Evolutionary conservation across 2,888 invertebrate species (phyloP).

Genomic region (Caenorhabditis sp.): DNA sequence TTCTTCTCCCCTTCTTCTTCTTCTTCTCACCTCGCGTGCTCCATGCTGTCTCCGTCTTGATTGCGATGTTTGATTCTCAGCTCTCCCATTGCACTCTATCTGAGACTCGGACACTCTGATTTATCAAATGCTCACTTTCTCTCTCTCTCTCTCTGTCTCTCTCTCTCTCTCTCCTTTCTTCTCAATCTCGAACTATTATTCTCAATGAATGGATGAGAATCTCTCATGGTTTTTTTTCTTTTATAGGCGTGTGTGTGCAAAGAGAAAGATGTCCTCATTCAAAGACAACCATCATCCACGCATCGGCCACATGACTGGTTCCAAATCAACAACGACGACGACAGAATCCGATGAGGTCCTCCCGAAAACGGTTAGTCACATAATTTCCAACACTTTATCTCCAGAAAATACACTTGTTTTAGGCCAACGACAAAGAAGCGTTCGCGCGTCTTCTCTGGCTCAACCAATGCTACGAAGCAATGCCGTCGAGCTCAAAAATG

Average conservation of each 20-base stretch:
- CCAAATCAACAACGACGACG: constrained; percentile 43
- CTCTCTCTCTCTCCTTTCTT: not conserved
- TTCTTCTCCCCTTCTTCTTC: not conserved
- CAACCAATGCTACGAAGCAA: constrained; percentile 98
- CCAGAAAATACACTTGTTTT: constrained; percentile 5
- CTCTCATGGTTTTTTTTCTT: constrained; percentile 10
- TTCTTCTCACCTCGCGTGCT: not conserved
- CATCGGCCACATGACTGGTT: constrained; percentile 43
- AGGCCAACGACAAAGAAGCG: constrained; percentile 52
- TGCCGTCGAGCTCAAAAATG: constrained; percentile 97
- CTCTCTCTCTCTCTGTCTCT: not conserved
- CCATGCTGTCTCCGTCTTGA: not conserved
- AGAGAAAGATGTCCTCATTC: constrained; percentile 38
- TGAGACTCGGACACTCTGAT: too few species aligned
- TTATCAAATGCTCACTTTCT: too few species aligned
- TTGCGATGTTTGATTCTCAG: too few species aligned
- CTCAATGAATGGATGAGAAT: too few species aligned
- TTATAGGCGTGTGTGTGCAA: not conserved
- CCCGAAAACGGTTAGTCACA: constrained; percentile 50
- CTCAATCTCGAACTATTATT: not conserved
- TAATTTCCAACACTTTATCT: too few species aligned
- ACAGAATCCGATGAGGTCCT: constrained; percentile 36
- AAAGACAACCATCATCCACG: constrained; percentile 47
- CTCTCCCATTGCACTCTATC: too few species aligned
- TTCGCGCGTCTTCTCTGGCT: constrained; percentile 89